Evolutionary conservation across 1,140 invertebrate species (phyloP).

Genomic region (Formica selysi): DNA sequence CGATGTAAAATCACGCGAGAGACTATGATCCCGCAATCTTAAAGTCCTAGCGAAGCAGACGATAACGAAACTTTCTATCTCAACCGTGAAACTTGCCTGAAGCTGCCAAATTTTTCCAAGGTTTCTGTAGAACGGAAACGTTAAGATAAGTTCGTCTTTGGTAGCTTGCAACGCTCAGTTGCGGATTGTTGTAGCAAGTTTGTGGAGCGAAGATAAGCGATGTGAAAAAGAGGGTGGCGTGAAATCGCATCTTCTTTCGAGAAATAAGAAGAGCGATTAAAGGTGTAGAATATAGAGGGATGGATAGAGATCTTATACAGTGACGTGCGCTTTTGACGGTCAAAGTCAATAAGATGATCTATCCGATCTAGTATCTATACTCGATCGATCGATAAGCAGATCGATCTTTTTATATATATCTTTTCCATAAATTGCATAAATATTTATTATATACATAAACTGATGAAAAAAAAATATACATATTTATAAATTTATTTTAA

Average conservation of each 20-base stretch:
- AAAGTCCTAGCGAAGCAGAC: background rate
- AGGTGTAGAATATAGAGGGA: slow-evolving; percentile 10
- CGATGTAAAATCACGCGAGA: slow-evolving; percentile 4
- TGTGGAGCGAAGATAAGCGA: slow-evolving; percentile 41
- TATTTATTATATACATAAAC: slow-evolving; percentile 19
- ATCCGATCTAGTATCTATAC: background rate
- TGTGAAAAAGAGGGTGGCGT: slow-evolving; percentile 24
- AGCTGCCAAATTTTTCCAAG: slow-evolving; percentile 56
- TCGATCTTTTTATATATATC: background rate
- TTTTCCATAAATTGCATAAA: background rate
- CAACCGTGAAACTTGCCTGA: slow-evolving; percentile 5
- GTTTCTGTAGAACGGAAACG: slow-evolving; percentile 30
- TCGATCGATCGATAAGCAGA: background rate
- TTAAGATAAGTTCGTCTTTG: slow-evolving; percentile 38
- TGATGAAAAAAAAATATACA: background rate
- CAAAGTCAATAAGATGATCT: background rate
- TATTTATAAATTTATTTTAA: background rate
- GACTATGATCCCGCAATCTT: slow-evolving; percentile 3
- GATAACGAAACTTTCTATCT: slow-evolving; percentile 47
- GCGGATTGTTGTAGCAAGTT: slow-evolving; percentile 28
- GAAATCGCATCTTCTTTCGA: slow-evolving; percentile 54
- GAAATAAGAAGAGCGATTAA: slow-evolving; percentile 16
- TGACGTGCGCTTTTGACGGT: background rate
- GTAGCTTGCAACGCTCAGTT: slow-evolving; percentile 34
- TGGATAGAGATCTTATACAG: slow-evolving; percentile 21